Conservation (phyloP, 2,797 vertebrate species). For the Sebastes alutus region DNA sequence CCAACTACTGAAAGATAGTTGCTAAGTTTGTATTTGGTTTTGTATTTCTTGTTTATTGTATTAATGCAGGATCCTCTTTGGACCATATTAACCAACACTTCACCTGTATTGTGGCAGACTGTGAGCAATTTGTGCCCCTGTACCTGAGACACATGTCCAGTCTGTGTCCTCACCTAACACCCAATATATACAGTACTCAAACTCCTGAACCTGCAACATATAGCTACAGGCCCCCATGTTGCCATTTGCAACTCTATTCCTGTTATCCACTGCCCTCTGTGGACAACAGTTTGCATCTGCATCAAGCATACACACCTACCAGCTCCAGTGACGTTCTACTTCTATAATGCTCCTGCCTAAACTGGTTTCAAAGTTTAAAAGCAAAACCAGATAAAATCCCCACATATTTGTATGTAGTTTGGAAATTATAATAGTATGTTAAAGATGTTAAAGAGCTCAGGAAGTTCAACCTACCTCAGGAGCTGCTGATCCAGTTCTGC, state of each 20-base stretch:
- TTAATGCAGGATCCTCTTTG: neutral
- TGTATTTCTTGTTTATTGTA: neutral
- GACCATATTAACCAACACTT: neutral
- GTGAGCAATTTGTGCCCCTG: neutral
- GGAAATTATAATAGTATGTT: neutral
- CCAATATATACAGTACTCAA: neutral
- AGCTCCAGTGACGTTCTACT: neutral
- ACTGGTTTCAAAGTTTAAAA: neutral
- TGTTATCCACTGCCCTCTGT: conserved; percentile 45
- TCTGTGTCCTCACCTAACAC: neutral
- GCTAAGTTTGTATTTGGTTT: neutral
- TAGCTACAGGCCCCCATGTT: neutral
- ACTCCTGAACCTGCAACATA: neutral
- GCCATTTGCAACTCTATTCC: neutral
- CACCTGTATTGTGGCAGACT: neutral
- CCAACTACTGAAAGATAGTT: neutral
- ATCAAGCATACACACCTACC: neutral
- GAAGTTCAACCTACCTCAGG: neutral
- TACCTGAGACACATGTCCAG: neutral
- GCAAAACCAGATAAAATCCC: neutral
- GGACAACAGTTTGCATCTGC: conserved; percentile 24
- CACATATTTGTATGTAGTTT: neutral
- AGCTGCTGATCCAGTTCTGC: neutral
- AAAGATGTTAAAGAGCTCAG: no score
- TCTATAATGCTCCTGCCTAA: neutral